These are phyloP conservation scores for Leucophora obtusa DNA, from an alignment of 2,888 invertebrate species.

Conservation along the genomic window DNA sequence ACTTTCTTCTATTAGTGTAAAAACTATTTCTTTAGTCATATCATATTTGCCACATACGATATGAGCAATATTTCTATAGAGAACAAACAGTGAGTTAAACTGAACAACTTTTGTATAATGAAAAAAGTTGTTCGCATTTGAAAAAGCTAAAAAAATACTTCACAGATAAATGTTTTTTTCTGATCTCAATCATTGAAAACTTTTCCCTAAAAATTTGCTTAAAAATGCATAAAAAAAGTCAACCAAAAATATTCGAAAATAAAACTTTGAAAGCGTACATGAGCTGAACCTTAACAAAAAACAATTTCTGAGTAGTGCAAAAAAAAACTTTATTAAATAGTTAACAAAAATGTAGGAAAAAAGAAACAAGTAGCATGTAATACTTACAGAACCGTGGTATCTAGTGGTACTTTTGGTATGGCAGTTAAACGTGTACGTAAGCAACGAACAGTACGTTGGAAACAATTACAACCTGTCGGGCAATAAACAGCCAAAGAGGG, in stretches of 20 bases:
- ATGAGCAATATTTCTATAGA: too few species aligned
- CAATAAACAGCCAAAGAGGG: constrained; percentile 66
- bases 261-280: constrained; percentile 23
- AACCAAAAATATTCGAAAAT: constrained; percentile 25
- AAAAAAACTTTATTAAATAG: constrained; percentile 5
- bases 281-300: constrained; percentile 38
- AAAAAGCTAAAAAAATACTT: not conserved
- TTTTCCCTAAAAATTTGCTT: not conserved
- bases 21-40: too few species aligned
- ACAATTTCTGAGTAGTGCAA: not conserved
- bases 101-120: not conserved
- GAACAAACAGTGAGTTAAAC: too few species aligned
- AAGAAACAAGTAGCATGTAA: constrained; percentile 18
- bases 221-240: not conserved
- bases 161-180: not conserved
- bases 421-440: constrained; percentile 72
- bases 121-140: not conserved
- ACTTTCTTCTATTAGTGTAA: too few species aligned
- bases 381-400: constrained; percentile 77
- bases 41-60: too few species aligned
- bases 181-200: not conserved
- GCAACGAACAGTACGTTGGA: constrained; percentile 74
- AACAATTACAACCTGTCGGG: constrained; percentile 75
- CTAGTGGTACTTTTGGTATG: constrained; percentile 73
- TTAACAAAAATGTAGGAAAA: constrained; percentile 38